phyloP scores from a whole-genome alignment of 2,113 vertebrate species.

The Deroptyus accipitrinus region DNA sequence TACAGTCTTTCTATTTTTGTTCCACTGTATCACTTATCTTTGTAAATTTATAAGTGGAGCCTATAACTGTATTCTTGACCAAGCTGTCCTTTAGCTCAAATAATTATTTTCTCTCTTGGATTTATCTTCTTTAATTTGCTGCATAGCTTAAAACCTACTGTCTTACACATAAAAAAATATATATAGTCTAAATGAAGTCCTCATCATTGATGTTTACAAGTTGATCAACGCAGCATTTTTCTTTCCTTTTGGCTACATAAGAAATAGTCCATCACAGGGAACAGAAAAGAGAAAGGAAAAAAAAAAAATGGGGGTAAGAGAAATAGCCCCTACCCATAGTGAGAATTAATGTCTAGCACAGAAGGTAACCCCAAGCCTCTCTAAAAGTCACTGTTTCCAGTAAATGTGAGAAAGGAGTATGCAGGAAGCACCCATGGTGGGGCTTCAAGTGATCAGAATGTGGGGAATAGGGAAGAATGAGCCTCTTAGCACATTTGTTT shows the following conservation, averaged over 20 bases:
- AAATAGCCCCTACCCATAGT: neutral
- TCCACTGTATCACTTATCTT: neutral
- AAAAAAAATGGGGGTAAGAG: neutral
- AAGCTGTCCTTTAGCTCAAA: neutral
- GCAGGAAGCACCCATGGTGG: neutral
- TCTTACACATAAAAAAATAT: neutral
- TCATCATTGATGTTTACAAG: neutral
- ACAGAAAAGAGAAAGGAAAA: neutral
- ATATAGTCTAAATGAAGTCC: neutral
- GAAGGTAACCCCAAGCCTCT: neutral
- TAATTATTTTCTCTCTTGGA: neutral
- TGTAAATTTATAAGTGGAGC: neutral
- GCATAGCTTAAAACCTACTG: neutral
- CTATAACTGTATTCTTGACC: neutral
- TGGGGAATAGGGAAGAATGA: accelerated
- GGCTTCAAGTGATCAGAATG: neutral
- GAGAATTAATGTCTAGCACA: neutral
- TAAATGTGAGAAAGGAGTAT: neutral
- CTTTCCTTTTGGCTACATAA: neutral
- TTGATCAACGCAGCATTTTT: neutral
- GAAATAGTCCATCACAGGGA: neutral
- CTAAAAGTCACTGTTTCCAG: neutral
- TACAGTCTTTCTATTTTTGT: neutral
- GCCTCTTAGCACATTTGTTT: neutral
- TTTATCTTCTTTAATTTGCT: neutral